A percentile compares a stretch with the other conserved stretches of the same genome.
These are phyloP conservation scores for Aphelinus atriplicis DNA, from an alignment of 1,140 invertebrate genomes.

Conservation along the genomic window DNA sequence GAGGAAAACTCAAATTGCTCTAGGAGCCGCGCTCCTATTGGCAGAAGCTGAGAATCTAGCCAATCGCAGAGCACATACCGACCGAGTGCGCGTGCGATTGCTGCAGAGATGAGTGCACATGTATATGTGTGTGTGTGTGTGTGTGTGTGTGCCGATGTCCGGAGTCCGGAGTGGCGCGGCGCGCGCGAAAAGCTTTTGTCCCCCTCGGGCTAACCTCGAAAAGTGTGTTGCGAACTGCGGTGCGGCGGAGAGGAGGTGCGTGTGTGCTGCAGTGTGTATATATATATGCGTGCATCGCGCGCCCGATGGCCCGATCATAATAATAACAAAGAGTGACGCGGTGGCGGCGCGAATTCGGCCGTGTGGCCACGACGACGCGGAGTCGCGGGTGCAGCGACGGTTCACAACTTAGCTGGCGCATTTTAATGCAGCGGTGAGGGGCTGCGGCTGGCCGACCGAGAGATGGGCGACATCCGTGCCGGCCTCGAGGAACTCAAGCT, in stretches of 20 bases:
- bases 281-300: not conserved
- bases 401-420: constrained; percentile 4
- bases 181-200: constrained; percentile 13
- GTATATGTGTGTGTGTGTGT: no score
- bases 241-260: no score
- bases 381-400: not conserved
- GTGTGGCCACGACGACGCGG: not conserved
- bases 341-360: constrained; percentile 7
- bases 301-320: constrained; percentile 26
- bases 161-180: not conserved
- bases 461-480: constrained; percentile 64
- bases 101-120: no score
- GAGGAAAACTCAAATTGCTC: no score
- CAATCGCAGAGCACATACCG: no score
- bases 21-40: no score
- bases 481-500: constrained; percentile 63
- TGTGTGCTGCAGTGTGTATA: no score
- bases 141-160: no score
- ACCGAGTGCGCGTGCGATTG: no score
- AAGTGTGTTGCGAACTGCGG: not conserved
- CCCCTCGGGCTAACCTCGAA: constrained; percentile 13
- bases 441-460: constrained; percentile 32
- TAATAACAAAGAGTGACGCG: constrained; percentile 39
- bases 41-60: no score
- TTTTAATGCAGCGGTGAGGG: constrained; percentile 5